Base-by-base conservation (phyloP, 1,140 invertebrate genomes). In the Caerostris darwini region DNA sequence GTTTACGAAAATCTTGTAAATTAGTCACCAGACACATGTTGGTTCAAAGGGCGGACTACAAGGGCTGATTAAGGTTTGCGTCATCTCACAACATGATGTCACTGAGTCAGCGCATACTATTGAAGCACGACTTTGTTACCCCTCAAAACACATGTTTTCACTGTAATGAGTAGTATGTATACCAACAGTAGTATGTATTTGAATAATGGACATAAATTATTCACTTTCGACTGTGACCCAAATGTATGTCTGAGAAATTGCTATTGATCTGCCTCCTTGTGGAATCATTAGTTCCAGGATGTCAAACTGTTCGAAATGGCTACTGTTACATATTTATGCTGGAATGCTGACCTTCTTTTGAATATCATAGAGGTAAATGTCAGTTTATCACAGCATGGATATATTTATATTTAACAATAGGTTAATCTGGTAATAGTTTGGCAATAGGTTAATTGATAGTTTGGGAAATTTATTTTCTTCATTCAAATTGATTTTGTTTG, bases 161-260 rank as follows among this genome's bases (percentile, higher is more conserved):
- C 12, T 50, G 56, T 57, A 85, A 59, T 59, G 57, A 85, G 10
- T n/a, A n/a, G n/a, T n/a, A n/a, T 2, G 7, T 12, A 53, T 34
- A 77, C 34, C 34, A 34, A 34, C 12, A 53, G 71, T 77, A 50
- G 17, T n/a, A 85, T 85, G 3, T 50, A 81, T 85, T 58, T 59
- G 50, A 59, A 59, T 85, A 58, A 85, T 85, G 50, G 19, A n/a
- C 59, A 67, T 67, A 67, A 61, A 67, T 67, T 88, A 67, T 64
- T 88, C 86, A 88, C 86, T 67, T 54, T 88, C 86, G 34, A 14
- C 17, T 61, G 61, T 88, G 86, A 88, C 86, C 86, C n/a, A 88
- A 54, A 67, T 88, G 17, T 56, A 7, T 88, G 7, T 88, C 10
- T 7, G 50, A 7, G 53, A 67, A 17, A 88, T 67, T 88, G 57